Evolutionary conservation across 2,888 invertebrate species (phyloP).

Genomic region (Apamea monoglypha): DNA sequence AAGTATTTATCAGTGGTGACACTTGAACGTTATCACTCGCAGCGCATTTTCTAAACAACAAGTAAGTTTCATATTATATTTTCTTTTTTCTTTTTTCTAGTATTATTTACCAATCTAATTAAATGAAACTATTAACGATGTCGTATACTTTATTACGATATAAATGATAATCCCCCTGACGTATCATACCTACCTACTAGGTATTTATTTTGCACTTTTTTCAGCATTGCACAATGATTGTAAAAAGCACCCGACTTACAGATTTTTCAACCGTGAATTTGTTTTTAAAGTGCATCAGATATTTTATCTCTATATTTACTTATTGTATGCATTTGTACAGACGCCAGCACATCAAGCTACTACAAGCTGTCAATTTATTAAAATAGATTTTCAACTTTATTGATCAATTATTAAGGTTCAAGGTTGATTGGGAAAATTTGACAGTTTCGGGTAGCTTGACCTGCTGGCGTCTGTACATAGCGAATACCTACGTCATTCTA

Average conservation of each 20-base stretch:
- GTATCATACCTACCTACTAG: no score
- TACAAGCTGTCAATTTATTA: no score
- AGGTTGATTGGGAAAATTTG: no score
- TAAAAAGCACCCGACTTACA: not conserved
- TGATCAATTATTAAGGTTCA: no score
- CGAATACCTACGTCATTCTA: not conserved
- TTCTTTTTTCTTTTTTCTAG: not conserved
- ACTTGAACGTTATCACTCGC: conserved; percentile 57
- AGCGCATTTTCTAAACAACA: conserved; percentile 60
- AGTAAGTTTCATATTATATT: conserved; percentile 55
- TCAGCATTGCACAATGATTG: conserved; percentile 5
- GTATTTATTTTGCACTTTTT: not conserved
- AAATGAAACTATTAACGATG: not conserved
- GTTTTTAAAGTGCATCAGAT: not conserved
- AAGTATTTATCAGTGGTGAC: conserved; percentile 53
- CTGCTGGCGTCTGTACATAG: no score
- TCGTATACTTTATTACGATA: not conserved
- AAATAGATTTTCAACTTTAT: no score
- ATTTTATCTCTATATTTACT: not conserved
- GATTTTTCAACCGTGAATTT: not conserved
- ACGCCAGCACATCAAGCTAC: no score
- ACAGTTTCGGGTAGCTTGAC: no score
- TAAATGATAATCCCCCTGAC: not conserved
- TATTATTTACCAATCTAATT: not conserved
- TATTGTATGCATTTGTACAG: conserved; percentile 1